Conservation (phyloP, 1,140 invertebrate genomes). For the Parasteatoda tepidariorum region DNA sequence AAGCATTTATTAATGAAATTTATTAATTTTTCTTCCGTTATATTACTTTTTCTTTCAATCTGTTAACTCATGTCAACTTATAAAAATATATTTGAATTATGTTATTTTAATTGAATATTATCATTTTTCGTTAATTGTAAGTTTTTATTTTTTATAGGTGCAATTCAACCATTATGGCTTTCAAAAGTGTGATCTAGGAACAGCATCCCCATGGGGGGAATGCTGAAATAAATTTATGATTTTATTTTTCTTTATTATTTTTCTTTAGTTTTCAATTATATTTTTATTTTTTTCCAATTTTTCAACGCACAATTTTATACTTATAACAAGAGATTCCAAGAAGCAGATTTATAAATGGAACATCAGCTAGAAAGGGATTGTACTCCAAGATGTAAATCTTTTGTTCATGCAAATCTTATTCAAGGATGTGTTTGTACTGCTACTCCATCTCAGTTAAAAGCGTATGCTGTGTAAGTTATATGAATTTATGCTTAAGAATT, state of each 20-base stretch:
- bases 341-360: background rate
- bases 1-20: too few species aligned
- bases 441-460: conserved; percentile 23
- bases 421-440: conserved; percentile 9
- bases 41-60: too few species aligned
- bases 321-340: too few species aligned
- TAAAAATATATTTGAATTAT: too few species aligned
- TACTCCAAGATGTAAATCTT: conserved; percentile 48
- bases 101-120: too few species aligned
- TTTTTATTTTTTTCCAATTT: conserved; percentile 77
- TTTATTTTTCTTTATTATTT: conserved; percentile 8
- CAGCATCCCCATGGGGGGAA: conserved; percentile 25
- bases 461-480: conserved; percentile 39
- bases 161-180: conserved; percentile 27
- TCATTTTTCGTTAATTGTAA: too few species aligned
- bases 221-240: conserved; percentile 50
- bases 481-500: too few species aligned
- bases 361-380: conserved; percentile 33
- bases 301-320: conserved; percentile 69
- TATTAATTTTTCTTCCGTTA: too few species aligned
- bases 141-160: conserved; percentile 27
- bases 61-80: too few species aligned
- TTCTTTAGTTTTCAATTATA: conserved; percentile 80
- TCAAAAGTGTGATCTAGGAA: background rate
- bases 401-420: conserved; percentile 44